phyloP scores from a whole-genome alignment of 2,113 vertebrate genomes.

The Xenopus laevis region DNA sequence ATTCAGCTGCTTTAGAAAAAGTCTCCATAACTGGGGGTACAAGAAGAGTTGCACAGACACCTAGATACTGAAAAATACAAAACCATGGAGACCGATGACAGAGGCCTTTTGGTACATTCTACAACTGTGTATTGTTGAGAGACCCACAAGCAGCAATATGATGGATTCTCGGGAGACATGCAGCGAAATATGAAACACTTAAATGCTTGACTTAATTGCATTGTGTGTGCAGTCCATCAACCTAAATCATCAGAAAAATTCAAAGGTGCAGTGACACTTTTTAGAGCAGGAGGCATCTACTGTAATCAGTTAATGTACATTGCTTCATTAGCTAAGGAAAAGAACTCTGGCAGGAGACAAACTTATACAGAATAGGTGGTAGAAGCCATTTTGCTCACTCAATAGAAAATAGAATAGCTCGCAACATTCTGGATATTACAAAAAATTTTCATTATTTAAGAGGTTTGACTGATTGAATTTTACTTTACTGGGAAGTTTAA shows the following conservation, averaged over 20 bases:
- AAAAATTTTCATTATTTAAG: too few relatives aligned
- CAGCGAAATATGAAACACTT: slow-evolving; percentile 3
- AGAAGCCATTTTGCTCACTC: too few relatives aligned
- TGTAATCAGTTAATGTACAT: too few relatives aligned
- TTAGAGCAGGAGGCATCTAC: not conserved
- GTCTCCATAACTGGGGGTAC: slow-evolving; percentile 18
- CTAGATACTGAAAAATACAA: slow-evolving; percentile 7
- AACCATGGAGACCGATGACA: slow-evolving; percentile 4
- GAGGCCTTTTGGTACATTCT: slow-evolving; percentile 32
- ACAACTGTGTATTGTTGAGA: slow-evolving; percentile 9
- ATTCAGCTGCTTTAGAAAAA: slow-evolving; percentile 22
- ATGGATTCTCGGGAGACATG: slow-evolving; percentile 7
- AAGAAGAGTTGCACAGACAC: slow-evolving; percentile 5
- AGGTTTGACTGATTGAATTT: too few relatives aligned
- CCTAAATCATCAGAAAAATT: slow-evolving; percentile 2
- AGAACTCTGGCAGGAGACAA: too few relatives aligned
- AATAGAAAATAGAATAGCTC: too few relatives aligned
- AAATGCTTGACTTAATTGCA: slow-evolving; percentile 37
- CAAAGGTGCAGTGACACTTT: slow-evolving; percentile 25
- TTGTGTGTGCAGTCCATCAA: slow-evolving; percentile 34
- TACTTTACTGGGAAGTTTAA: too few relatives aligned
- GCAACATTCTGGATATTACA: too few relatives aligned
- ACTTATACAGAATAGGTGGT: too few relatives aligned
- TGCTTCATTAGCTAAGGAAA: too few relatives aligned
- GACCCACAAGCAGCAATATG: slow-evolving; percentile 32